Percentiles rank a stretch among this genome's conserved stretches.
These are phyloP conservation scores for Lagopus muta DNA, from an alignment of 2,113 vertebrate genomes.

Conservation along the genomic window DNA sequence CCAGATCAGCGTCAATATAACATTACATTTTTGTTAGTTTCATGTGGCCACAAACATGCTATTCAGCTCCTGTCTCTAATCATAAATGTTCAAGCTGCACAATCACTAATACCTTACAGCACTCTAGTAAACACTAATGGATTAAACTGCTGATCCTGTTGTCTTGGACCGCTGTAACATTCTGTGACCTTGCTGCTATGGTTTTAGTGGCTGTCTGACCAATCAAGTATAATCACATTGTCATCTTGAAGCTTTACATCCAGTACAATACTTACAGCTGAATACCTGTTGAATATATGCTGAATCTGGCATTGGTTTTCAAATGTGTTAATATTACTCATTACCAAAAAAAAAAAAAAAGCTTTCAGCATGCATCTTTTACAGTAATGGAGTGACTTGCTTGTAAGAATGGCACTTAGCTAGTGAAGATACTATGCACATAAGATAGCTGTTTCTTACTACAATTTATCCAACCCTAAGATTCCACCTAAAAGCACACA, in stretches of 20 bases:
- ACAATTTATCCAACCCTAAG: neutral
- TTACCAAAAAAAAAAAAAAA: neutral
- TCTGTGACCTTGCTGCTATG: neutral
- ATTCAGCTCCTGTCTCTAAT: neutral
- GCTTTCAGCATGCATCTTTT: neutral
- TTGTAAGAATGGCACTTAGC: neutral
- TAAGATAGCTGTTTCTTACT: neutral
- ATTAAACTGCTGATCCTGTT: neutral
- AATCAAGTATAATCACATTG: neutral
- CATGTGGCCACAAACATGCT: rapidly evolving
- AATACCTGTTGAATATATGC: neutral
- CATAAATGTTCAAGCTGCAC: neutral
- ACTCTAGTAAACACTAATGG: neutral
- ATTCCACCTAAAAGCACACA: rapidly evolving
- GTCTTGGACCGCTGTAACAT: neutral
- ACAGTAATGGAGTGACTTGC: neutral
- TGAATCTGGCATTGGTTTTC: neutral
- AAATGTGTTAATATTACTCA: neutral
- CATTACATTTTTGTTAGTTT: neutral
- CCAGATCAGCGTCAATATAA: neutral
- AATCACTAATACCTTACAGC: neutral
- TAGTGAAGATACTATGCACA: neutral
- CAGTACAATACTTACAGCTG: neutral
- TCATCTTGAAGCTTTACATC: neutral
- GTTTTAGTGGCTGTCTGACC: neutral